phyloP scores from a whole-genome alignment of 1,140 invertebrate genomes.

The Stenopsyche tienmushanensis region DNA sequence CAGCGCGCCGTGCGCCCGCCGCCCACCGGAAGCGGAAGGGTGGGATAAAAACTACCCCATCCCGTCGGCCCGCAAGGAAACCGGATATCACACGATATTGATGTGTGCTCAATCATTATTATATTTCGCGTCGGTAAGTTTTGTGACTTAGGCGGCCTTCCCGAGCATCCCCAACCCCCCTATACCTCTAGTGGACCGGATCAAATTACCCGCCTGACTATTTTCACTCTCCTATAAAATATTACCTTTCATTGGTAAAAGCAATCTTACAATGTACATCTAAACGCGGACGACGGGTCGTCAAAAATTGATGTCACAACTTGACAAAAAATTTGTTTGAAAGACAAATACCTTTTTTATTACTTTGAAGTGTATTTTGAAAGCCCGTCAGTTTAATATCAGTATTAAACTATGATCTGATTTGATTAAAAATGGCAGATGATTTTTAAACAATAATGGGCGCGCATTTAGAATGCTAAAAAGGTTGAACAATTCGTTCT shows the following conservation, averaged over 20 bases:
- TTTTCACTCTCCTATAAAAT: slow-evolving; percentile 7
- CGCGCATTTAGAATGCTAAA: no score
- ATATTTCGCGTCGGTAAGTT: slow-evolving; percentile 29
- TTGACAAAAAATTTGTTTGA: no score
- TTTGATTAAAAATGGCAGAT: no score
- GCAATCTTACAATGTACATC: no score
- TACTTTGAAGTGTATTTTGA: no score
- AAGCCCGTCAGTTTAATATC: no score
- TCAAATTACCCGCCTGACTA: slow-evolving; percentile 10
- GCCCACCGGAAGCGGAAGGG: not conserved
- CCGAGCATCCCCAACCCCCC: not conserved
- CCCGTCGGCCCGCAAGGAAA: slow-evolving; percentile 13
- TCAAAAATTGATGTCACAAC: no score
- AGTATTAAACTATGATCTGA: no score
- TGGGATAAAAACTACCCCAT: slow-evolving; percentile 1
- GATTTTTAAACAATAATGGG: no score
- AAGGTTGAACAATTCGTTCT: no score
- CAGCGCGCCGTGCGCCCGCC: not conserved
- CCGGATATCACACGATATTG: slow-evolving; percentile 35
- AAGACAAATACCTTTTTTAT: no score
- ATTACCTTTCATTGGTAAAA: not conserved
- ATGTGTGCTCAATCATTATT: slow-evolving; percentile 40
- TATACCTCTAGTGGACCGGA: slow-evolving; percentile 9
- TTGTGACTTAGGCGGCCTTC: not conserved
- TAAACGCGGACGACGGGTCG: no score